These are phyloP conservation scores for Philereme transversata DNA, from an alignment of 2,888 invertebrate genomes.

Conservation along the genomic window DNA sequence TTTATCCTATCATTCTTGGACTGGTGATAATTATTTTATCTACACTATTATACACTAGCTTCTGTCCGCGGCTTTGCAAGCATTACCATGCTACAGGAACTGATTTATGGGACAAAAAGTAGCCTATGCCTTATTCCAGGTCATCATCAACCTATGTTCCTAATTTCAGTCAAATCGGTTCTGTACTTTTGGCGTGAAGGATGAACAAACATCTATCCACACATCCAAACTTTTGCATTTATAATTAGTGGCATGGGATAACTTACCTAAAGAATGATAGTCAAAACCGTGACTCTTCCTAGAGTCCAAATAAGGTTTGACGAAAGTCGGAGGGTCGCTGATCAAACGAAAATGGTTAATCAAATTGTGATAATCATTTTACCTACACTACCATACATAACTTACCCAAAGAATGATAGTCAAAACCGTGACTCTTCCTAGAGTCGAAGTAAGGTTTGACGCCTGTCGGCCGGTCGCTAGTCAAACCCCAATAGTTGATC, in stretches of 20 bases:
- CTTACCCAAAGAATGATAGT: conserved; percentile 29
- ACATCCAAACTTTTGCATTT: too few relatives aligned
- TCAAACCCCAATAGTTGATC: conserved; percentile 80
- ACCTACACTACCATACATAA: neutral
- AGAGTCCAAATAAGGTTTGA: conserved; percentile 49
- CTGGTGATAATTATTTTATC: too few relatives aligned
- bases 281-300: conserved; percentile 35
- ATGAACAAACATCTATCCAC: too few relatives aligned
- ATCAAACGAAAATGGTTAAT: conserved; percentile 81
- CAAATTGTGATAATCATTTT: conserved; percentile 69
- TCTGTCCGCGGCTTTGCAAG: too few relatives aligned
- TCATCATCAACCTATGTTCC: too few relatives aligned
- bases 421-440: conserved; percentile 33
- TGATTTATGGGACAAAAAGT: too few relatives aligned
- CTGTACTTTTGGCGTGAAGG: too few relatives aligned
- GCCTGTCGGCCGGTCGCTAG: conserved; percentile 55
- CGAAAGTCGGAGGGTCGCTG: conserved; percentile 56
- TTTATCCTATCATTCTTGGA: too few relatives aligned
- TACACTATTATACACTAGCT: too few relatives aligned
- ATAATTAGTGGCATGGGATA: neutral
- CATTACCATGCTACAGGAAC: too few relatives aligned
- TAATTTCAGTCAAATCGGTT: too few relatives aligned
- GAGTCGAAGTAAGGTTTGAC: conserved; percentile 51
- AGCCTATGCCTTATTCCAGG: too few relatives aligned
- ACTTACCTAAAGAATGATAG: conserved; percentile 24